phyloP scores from a whole-genome alignment of 1,140 invertebrate genomes.

The Drosophila auraria region DNA sequence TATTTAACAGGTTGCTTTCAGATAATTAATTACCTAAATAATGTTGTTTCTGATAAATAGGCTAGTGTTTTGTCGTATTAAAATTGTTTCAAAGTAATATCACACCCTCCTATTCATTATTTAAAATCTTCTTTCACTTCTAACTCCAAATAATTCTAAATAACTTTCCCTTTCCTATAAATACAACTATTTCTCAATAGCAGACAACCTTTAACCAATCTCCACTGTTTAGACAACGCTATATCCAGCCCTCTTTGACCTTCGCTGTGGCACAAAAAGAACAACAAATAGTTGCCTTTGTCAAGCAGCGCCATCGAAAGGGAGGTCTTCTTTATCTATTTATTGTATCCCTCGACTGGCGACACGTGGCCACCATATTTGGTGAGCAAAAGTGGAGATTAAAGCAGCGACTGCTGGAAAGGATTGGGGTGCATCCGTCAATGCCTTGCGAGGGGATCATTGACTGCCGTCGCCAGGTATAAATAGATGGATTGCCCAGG shows the following conservation, averaged over 20 bases:
- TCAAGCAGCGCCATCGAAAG: slow-evolving; percentile 26
- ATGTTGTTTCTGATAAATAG: too few species aligned
- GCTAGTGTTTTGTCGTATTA: too few species aligned
- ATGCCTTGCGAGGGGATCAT: slow-evolving; percentile 46
- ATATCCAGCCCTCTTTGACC: slow-evolving; percentile 41
- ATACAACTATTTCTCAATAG: background rate
- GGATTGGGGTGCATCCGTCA: slow-evolving; percentile 46
- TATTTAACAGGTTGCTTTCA: too few species aligned
- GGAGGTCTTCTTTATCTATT: slow-evolving; percentile 29
- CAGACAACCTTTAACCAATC: background rate
- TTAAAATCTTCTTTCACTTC: too few species aligned
- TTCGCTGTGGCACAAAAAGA: slow-evolving; percentile 33
- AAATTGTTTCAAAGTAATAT: too few species aligned
- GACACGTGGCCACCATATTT: slow-evolving; percentile 49
- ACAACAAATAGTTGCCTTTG: slow-evolving; percentile 23
- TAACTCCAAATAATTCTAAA: background rate
- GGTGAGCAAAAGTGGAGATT: slow-evolving; percentile 12
- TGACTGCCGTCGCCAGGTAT: slow-evolving; percentile 61
- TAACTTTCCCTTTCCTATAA: background rate
- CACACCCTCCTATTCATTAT: too few species aligned
- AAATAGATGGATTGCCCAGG: slow-evolving; percentile 52
- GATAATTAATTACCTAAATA: too few species aligned
- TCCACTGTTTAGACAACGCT: background rate
- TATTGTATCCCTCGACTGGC: background rate
- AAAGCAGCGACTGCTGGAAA: slow-evolving; percentile 31